phyloP scores from a whole-genome alignment of 2,888 invertebrate species.

The Archips xylosteana region DNA sequence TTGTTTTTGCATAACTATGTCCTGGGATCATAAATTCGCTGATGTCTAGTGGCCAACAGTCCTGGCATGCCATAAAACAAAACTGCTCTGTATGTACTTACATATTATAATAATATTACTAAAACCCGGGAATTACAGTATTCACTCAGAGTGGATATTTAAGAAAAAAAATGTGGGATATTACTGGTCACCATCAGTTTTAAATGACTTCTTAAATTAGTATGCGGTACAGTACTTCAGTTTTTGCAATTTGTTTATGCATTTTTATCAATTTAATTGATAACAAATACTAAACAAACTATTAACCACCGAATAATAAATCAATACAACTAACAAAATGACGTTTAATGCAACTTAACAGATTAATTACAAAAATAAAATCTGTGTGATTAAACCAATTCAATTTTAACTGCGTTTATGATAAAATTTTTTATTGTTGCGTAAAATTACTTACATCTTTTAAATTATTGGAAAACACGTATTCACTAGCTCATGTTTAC shows the following conservation, averaged over 20 bases:
- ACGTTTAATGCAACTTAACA: not conserved
- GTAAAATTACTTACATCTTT: slow-evolving; percentile 27
- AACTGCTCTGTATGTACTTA: no score
- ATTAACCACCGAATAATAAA: not conserved
- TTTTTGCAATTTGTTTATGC: not conserved
- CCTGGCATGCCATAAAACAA: no score
- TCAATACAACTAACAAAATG: not conserved
- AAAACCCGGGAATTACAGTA: no score
- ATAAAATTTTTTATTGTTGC: not conserved
- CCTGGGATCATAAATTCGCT: no score
- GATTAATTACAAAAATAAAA: not conserved
- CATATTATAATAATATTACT: no score
- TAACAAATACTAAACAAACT: slow-evolving; percentile 9
- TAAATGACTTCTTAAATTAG: not conserved
- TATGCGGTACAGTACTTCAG: not conserved
- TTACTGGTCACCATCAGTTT: not conserved
- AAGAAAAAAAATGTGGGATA: not conserved
- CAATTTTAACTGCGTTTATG: not conserved
- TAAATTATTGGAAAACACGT: slow-evolving; percentile 5
- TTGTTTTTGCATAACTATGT: no score
- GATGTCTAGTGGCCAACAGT: no score
- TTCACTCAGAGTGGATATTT: not conserved
- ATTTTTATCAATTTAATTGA: not conserved
- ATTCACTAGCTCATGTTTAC: slow-evolving; percentile 33
- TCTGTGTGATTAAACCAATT: not conserved